Percentiles rank a stretch among this genome's conserved stretches.
Conservation (phyloP, 2,113 vertebrate genomes). For the Thamnaconus septentrionalis region DNA sequence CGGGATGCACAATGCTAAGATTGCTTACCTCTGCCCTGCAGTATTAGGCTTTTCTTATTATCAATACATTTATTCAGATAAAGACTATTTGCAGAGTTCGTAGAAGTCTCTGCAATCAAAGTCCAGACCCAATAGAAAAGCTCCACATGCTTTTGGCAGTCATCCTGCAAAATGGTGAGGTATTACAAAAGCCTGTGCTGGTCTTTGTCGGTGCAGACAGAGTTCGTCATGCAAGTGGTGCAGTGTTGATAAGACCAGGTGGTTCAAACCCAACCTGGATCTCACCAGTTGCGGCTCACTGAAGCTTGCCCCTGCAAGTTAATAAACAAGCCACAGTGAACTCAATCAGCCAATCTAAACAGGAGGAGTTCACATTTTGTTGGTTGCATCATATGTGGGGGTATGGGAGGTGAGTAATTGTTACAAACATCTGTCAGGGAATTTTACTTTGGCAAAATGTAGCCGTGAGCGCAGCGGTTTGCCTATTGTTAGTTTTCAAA, state of each 20-base stretch:
- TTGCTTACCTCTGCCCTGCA: no score
- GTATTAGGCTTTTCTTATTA: no score
- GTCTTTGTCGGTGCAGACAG: background rate
- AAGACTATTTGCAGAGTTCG: no score
- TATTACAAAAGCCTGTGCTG: no score
- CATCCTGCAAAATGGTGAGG: no score
- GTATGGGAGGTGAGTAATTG: background rate
- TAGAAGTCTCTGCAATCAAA: no score
- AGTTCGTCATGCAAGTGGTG: background rate
- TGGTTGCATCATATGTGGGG: background rate
- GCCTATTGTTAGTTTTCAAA: no score
- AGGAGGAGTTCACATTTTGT: conserved; percentile 49
- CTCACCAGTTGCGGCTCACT: conserved; percentile 31
- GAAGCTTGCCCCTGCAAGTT: conserved; percentile 21
- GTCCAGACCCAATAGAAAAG: no score
- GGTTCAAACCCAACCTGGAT: conserved; percentile 32
- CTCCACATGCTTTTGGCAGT: no score
- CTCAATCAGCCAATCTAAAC: conserved; percentile 46
- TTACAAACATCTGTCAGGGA: background rate
- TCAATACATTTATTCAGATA: no score
- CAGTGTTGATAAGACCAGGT: conserved; percentile 22
- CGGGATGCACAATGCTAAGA: no score
- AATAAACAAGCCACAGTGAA: background rate
- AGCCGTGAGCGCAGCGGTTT: no score
- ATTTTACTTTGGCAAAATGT: background rate